Base-by-base conservation (phyloP, 2,113 vertebrate species). In the Heterotis niloticus region DNA sequence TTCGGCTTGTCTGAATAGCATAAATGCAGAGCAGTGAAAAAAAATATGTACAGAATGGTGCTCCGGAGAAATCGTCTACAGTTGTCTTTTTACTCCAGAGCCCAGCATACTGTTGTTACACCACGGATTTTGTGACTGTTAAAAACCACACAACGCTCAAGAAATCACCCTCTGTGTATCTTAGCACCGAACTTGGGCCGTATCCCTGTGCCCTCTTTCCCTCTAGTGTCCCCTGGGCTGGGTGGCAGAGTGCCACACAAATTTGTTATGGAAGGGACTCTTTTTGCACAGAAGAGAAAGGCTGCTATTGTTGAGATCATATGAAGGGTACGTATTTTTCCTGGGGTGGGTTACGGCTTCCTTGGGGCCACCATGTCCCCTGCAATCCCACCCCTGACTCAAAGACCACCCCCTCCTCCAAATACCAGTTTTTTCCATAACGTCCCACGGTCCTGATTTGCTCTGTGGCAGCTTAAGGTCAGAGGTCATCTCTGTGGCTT, bases 291-390 rank as follows among this genome's bases (percentile, higher is more conserved):
- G 81, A 66, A 75, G 81, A 89, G 88, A 90, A 91, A 88, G 84
- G 83, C 81, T 82, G 81, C 88, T 82, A 86, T 90, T 89, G 89
- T 90, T 83, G 56, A 75, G 62, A 80, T 77, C 81, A 68, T 77
- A 76, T 83, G 76, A n/a, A 62, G 34, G 72, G 44, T 28, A 64
- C 62, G 34, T 64, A 28, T 76, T 17, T 56, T 66, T 75, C 52
- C 52, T 64, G 23, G 64, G 10, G 64, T 14, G 51, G 11, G 44
- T 44, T 69, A 70, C n/a, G 64, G 44, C 28, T 44, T 51, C 68
- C 57, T 72, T 23, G 60, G 59, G 75, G 75, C 62, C 75, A 20
- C 34, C 18, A 18, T 70, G 28, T 34, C 68, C 68, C 68, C 68
- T 18, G 29, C 16, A 34, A n/a, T 18, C 28, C 13, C 34, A 44